phyloP scores from a whole-genome alignment of 2,113 vertebrate genomes.

The Tangachromis dhanisi region DNA sequence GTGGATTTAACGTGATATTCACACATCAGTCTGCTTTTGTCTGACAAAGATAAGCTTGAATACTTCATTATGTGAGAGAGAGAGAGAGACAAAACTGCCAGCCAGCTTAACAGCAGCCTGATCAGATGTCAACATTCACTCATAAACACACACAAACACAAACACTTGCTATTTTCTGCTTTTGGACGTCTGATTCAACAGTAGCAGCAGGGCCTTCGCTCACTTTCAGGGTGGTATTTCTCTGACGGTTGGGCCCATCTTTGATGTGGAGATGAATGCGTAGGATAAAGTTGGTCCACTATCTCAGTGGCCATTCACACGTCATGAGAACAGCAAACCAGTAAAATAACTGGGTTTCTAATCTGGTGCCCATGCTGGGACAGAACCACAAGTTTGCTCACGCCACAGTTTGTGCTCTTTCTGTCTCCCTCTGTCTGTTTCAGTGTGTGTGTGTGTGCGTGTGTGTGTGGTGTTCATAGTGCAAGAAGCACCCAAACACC shows the following conservation, averaged over 20 bases:
- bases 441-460: background rate
- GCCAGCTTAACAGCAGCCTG: background rate
- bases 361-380: constrained; percentile 60
- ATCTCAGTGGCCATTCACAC: constrained; percentile 38
- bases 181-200: constrained; percentile 2
- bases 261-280: constrained; percentile 56
- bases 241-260: constrained; percentile 15
- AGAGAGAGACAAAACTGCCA: background rate
- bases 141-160: background rate
- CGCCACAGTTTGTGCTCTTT: background rate
- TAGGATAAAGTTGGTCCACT: constrained; percentile 25
- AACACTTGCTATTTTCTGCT: background rate
- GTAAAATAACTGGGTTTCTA: constrained; percentile 16
- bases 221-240: constrained; percentile 39
- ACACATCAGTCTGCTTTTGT: background rate
- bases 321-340: constrained; percentile 43
- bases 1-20: background rate
- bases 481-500: background rate
- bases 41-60: background rate
- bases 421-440: background rate
- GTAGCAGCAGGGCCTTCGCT: constrained; percentile 1
- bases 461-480: background rate
- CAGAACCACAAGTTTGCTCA: constrained; percentile 17
- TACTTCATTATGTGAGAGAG: background rate
- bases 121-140: constrained; percentile 7